Percentiles rank a stretch among this genome's conserved stretches.
These are phyloP conservation scores for Chromis chromis DNA, from an alignment of 2,797 vertebrate species.

Conservation along the genomic window DNA sequence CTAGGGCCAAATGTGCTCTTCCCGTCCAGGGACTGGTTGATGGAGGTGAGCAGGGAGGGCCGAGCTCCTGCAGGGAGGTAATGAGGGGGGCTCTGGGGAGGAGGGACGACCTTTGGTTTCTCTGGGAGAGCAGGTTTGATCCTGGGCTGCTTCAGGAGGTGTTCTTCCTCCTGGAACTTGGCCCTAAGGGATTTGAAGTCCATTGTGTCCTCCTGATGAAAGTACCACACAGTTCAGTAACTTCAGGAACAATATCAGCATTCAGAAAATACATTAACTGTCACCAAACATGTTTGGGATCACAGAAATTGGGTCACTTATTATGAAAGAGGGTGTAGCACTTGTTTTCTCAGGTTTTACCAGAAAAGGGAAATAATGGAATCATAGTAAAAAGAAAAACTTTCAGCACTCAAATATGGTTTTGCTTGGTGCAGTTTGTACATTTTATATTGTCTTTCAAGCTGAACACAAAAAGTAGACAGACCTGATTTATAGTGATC, in stretches of 20 bases:
- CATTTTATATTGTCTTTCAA: not conserved
- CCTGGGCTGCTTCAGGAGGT: conserved; percentile 69
- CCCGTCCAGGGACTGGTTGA: conserved; percentile 71
- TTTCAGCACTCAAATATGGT: not conserved
- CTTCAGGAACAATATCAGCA: not conserved
- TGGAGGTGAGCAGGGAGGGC: conserved; percentile 77
- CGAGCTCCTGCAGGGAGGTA: conserved; percentile 76
- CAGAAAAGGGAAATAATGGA: not conserved
- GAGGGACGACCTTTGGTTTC: conserved; percentile 65
- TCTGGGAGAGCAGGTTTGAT: conserved; percentile 68
- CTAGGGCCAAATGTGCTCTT: conserved; percentile 55
- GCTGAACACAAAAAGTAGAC: conserved; percentile 6
- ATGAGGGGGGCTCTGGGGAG: conserved; percentile 63
- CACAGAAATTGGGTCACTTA: not conserved
- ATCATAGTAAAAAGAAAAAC: too few species aligned
- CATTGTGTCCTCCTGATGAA: conserved; percentile 80
- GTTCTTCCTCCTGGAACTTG: conserved; percentile 86
- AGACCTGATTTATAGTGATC: conserved; percentile 17
- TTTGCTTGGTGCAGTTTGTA: not conserved
- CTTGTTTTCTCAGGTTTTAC: not conserved
- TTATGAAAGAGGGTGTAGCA: not conserved
- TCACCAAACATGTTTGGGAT: not conserved
- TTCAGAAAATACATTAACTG: not conserved
- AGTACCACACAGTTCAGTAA: conserved; percentile 15
- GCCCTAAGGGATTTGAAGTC: conserved; percentile 89